phyloP scores from a whole-genome alignment of 2,797 vertebrate genomes.

The Rhinichthys osculus region DNA sequence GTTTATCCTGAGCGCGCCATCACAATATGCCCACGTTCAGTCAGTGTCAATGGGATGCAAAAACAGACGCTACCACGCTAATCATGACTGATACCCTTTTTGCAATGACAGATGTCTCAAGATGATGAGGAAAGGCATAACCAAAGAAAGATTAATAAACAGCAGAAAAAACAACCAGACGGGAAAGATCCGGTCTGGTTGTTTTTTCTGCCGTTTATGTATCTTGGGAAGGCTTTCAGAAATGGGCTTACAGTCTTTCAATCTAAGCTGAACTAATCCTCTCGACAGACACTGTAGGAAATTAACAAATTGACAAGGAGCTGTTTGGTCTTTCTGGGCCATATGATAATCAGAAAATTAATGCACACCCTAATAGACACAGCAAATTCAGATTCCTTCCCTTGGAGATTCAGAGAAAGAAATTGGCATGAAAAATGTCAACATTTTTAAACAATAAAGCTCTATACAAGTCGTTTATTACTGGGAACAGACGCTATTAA shows the following conservation, averaged over 20 bases:
- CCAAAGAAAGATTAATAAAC: constrained; percentile 37
- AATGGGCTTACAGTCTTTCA: constrained; percentile 34
- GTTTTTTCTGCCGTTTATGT: too few relatives aligned
- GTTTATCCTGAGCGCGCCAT: constrained; percentile 1
- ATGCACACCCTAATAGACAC: not conserved
- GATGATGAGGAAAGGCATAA: not conserved
- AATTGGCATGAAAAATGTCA: not conserved
- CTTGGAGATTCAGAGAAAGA: not conserved
- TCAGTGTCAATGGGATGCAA: not conserved
- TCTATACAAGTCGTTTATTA: not conserved
- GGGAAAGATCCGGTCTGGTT: too few relatives aligned
- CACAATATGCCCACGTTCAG: constrained; percentile 1
- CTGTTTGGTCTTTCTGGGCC: constrained; percentile 20
- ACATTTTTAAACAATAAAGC: not conserved
- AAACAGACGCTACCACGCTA: constrained; percentile 29
- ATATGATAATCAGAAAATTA: not conserved
- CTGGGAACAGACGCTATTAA: too few relatives aligned
- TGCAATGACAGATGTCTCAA: constrained; percentile 32
- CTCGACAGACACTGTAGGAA: constrained; percentile 9
- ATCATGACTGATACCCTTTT: constrained; percentile 14
- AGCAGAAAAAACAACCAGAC: constrained; percentile 1
- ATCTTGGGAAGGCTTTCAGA: constrained; percentile 34
- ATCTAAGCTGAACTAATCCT: constrained; percentile 38
- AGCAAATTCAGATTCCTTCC: not conserved
- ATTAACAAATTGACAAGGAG: constrained; percentile 30